A percentile compares a stretch with the other conserved stretches of the same genome.
phyloP scores from a whole-genome alignment of 2,797 vertebrate genomes.

The Podarcis lilfordi region DNA sequence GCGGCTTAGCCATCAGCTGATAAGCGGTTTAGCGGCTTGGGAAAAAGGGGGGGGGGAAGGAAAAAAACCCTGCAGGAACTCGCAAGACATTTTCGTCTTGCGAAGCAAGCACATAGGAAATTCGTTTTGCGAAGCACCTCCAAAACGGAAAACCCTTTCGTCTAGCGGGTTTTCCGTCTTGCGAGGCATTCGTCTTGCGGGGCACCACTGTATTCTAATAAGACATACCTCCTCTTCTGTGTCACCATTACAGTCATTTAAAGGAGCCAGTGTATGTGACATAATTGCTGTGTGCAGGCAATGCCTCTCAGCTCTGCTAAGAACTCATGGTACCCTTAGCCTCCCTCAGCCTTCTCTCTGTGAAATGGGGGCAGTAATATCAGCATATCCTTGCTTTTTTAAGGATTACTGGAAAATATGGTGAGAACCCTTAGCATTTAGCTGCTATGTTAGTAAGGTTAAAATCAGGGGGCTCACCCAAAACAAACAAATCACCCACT shows the following conservation, averaged over 20 bases:
- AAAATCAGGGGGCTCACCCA: slow-evolving; percentile 31
- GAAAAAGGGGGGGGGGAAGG: too few species aligned
- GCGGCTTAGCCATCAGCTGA: too few species aligned
- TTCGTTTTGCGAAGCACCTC: too few species aligned
- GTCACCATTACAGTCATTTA: neutral
- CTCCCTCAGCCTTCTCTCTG: neutral
- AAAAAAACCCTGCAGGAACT: too few species aligned
- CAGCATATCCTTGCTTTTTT: neutral
- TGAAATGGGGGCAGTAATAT: neutral
- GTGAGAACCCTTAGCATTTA: neutral
- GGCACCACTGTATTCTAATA: neutral
- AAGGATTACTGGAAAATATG: neutral
- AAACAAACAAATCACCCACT: neutral
- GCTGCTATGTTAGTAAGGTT: neutral
- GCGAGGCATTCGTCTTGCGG: too few species aligned
- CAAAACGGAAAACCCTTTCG: too few species aligned
- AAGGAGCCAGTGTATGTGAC: neutral
- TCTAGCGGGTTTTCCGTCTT: too few species aligned
- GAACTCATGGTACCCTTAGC: neutral
- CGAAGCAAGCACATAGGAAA: too few species aligned
- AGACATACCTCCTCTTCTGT: neutral
- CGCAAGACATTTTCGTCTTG: too few species aligned
- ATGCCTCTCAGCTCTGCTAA: neutral
- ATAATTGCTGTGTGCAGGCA: neutral
- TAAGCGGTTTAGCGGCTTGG: too few species aligned